Base-by-base conservation (phyloP, 2,113 vertebrate species). In the Daphoenositta chrysoptera region DNA sequence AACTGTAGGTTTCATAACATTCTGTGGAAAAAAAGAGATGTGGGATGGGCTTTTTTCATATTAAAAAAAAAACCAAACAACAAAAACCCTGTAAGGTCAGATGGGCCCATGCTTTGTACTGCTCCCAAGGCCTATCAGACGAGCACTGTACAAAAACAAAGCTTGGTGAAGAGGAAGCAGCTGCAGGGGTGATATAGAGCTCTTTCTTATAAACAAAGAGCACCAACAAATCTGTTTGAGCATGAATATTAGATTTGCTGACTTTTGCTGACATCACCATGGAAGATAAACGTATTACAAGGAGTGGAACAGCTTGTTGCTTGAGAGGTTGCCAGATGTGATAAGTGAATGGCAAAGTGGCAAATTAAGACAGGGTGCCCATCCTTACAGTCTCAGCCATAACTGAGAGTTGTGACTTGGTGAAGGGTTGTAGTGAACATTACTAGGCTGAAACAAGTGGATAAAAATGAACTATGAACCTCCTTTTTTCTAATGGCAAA, bases 171-270 rank as follows among this genome's bases (percentile, higher is more conserved):
- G 87, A 98, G 98, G 98, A 98, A 98, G 97, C 98, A 98, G 98
- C 98, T 98, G 98, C 83, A 47, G 47, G 80, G 31, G 80, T 89
- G 98, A 98, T 98, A 97, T 4, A 88, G 93, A 92, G 48, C 90
- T 88, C 88, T 87, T 97, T 97, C 97, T 97, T 91, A 91, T 90
- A 97, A 98, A 97, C 97, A 98, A 97, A 97, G 97, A 95, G 82
- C 90, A 96, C 92, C 94, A 97, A 65, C 96, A 91, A 97, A 96
- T 94, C 96, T 91, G 83, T 93, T 83, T 65, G 91, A 95, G 70
- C 91, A 96, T 90, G 96, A 97, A 98, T 98, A 98, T 98, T 98
- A 98, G 97, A 98, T 98, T 98, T 97, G 89, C 94, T 81, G 91
- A 84, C 95, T 98, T 97, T 95, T 97, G 96, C 96, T 98, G 97